These are phyloP conservation scores for Euthynnus affinis DNA, from an alignment of 2,797 vertebrate genomes.

Conservation along the genomic window DNA sequence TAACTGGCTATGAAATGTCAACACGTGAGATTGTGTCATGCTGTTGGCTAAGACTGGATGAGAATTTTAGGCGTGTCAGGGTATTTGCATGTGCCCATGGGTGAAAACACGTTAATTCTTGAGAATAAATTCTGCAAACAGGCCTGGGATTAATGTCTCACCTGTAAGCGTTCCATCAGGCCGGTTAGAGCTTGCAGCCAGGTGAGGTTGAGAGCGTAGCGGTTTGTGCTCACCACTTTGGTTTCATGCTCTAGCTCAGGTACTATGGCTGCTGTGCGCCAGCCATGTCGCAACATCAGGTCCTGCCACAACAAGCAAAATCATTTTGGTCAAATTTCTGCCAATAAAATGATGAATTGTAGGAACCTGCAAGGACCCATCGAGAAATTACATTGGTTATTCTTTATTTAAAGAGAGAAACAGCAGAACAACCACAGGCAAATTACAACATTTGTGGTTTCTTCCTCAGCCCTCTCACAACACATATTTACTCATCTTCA, in stretches of 20 bases:
- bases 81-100: too few relatives aligned
- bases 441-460: not conserved
- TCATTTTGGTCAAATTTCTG: not conserved
- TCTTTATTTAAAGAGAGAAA: not conserved
- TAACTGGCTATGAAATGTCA: not conserved
- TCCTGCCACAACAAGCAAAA: conserved; percentile 78
- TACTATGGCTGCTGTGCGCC: conserved; percentile 90
- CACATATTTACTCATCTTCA: not conserved
- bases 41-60: too few relatives aligned
- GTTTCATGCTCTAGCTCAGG: conserved; percentile 90
- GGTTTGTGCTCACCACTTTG: conserved; percentile 88
- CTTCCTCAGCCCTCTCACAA: not conserved
- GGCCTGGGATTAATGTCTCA: conserved; percentile 44
- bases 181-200: conserved; percentile 92
- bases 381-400: not conserved
- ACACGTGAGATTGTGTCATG: not conserved
- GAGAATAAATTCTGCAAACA: not conserved
- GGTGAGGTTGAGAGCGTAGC: conserved; percentile 87
- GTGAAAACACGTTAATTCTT: not conserved
- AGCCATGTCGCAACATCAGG: conserved; percentile 90
- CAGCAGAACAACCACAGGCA: not conserved
- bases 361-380: not conserved
- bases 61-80: not conserved
- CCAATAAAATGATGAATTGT: not conserved
- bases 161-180: conserved; percentile 90